Conservation (phyloP, 2,797 vertebrate species). For the Serranus cabrilla region DNA sequence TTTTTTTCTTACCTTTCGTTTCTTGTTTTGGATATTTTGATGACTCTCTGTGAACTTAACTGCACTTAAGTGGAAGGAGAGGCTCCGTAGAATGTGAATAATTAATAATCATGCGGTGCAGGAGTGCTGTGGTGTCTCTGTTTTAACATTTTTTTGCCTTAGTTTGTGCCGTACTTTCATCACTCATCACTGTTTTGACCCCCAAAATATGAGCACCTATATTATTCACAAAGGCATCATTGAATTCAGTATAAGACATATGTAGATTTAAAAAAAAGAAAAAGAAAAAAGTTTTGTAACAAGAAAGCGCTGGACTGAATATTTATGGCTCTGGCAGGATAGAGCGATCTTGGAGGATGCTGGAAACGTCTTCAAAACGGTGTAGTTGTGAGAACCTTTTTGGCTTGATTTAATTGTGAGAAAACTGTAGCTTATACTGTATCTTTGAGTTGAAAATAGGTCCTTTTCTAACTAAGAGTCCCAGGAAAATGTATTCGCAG, state of each 20-base stretch:
- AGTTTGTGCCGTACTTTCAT: not conserved
- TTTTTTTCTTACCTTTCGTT: conserved; percentile 4
- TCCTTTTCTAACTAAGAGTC: conserved; percentile 6
- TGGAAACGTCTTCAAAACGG: conserved; percentile 44
- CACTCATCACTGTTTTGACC: not conserved
- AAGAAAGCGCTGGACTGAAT: conserved; percentile 25
- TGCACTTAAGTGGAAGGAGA: conserved; percentile 1
- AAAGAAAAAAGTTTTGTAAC: not conserved
- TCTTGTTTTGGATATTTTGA: conserved; percentile 27
- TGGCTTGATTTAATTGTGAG: conserved; percentile 33
- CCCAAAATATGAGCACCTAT: not conserved
- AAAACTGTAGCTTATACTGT: conserved; percentile 13
- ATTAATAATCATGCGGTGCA: not conserved
- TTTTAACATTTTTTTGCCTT: not conserved
- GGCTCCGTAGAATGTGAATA: not conserved
- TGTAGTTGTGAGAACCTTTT: conserved; percentile 50
- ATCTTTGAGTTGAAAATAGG: conserved; percentile 20
- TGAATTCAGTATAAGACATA: not conserved
- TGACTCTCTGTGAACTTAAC: not conserved
- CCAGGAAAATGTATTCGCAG: not conserved
- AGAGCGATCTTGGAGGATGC: conserved; percentile 38
- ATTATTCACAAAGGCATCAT: not conserved
- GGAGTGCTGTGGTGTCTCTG: not conserved
- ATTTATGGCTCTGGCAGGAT: conserved; percentile 50
- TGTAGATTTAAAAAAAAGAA: no score